A percentile compares a stretch with the other conserved stretches of the same genome.
These are phyloP conservation scores for Saturnia japonica DNA, from an alignment of 2,888 invertebrate species.

Conservation along the genomic window DNA sequence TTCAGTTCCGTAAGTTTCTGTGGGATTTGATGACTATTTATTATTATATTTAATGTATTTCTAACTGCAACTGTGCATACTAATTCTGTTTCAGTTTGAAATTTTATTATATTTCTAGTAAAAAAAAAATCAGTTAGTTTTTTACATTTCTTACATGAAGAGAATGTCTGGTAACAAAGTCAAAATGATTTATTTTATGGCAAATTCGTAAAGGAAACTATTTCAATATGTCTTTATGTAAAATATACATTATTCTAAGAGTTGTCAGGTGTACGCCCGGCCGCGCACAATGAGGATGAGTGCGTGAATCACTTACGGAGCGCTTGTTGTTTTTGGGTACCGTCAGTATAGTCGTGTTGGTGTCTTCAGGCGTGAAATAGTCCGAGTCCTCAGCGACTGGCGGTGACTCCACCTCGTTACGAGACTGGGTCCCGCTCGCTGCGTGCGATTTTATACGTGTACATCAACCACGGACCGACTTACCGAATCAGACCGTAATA, in stretches of 20 bases:
- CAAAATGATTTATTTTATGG: too few relatives aligned
- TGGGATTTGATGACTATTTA: too few relatives aligned
- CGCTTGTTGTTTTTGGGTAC: slow-evolving; percentile 73
- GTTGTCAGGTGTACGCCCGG: slow-evolving; percentile 12
- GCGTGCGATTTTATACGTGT: slow-evolving; percentile 38
- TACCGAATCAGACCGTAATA: neutral
- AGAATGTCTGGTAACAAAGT: too few relatives aligned
- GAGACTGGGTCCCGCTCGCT: slow-evolving; percentile 47
- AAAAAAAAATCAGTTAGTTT: neutral
- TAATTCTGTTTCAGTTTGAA: too few relatives aligned
- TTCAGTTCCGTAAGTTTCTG: too few relatives aligned
- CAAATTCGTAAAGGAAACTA: neutral
- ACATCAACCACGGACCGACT: neutral
- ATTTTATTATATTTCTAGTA: too few relatives aligned
- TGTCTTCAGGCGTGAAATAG: slow-evolving; percentile 90
- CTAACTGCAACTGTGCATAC: too few relatives aligned
- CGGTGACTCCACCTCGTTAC: slow-evolving; percentile 68
- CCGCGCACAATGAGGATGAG: slow-evolving; percentile 26
- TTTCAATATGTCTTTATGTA: neutral
- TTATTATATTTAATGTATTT: too few relatives aligned
- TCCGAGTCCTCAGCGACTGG: slow-evolving; percentile 87
- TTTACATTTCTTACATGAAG: neutral
- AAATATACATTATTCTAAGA: neutral
- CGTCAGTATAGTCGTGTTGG: slow-evolving; percentile 85
- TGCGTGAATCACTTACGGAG: slow-evolving; percentile 56